phyloP scores from a whole-genome alignment of 1,140 invertebrate species.

The Drosophila sproati region DNA sequence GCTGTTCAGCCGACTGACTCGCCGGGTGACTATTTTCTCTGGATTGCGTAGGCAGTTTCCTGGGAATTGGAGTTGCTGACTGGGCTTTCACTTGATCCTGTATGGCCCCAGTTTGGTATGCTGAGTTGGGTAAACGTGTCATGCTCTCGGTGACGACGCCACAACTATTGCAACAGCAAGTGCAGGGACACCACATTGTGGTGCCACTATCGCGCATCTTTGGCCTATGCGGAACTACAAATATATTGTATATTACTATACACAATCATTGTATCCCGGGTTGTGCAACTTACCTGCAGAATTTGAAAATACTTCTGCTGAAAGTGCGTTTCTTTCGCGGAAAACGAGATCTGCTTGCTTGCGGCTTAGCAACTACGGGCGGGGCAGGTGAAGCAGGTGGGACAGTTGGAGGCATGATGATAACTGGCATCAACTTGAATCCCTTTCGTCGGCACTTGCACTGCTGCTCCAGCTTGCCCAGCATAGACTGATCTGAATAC shows the following conservation, averaged over 20 bases:
- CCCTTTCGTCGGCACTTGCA: background rate
- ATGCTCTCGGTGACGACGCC: background rate
- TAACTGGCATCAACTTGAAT: slow-evolving; percentile 39
- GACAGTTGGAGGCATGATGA: slow-evolving; percentile 27
- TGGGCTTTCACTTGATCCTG: background rate
- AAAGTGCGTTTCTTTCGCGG: background rate
- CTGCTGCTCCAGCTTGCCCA: background rate
- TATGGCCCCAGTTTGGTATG: background rate
- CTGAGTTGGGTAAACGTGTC: background rate
- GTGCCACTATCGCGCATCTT: slow-evolving; percentile 47
- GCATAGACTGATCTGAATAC: background rate
- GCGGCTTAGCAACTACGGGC: background rate
- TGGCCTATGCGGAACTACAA: background rate
- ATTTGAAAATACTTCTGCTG: background rate
- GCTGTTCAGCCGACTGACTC: too few relatives aligned
- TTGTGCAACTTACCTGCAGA: too few relatives aligned
- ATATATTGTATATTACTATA: too few relatives aligned
- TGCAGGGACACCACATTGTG: slow-evolving; percentile 67
- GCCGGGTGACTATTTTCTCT: too few relatives aligned
- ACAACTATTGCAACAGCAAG: slow-evolving; percentile 10
- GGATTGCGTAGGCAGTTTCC: too few relatives aligned
- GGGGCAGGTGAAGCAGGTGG: background rate
- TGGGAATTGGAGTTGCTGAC: background rate
- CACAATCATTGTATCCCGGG: too few relatives aligned
- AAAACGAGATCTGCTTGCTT: background rate